phyloP scores from a whole-genome alignment of 2,888 invertebrate genomes.

The Odontocolon sp. region DNA sequence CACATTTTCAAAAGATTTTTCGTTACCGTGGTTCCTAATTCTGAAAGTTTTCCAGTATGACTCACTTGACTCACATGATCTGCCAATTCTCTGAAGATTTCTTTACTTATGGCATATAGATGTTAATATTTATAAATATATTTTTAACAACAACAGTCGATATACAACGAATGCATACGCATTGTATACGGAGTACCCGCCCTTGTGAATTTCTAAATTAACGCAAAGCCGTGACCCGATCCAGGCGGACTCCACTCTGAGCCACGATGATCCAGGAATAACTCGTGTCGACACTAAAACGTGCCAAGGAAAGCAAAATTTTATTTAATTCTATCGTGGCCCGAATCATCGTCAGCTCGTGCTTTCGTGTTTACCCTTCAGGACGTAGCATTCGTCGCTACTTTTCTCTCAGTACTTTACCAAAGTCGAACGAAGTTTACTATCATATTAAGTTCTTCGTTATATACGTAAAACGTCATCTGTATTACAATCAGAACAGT shows the following conservation, averaged over 20 bases:
- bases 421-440: too few relatives aligned
- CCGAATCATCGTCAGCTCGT: constrained; percentile 41
- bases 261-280: constrained; percentile 68
- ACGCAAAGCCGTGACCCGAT: constrained; percentile 65
- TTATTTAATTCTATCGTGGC: constrained; percentile 62
- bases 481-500: too few relatives aligned
- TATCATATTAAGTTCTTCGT: too few relatives aligned
- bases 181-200: constrained; percentile 8
- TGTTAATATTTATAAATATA: constrained; percentile 6
- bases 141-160: neutral
- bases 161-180: neutral
- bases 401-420: too few relatives aligned
- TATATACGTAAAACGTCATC: too few relatives aligned
- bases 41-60: constrained; percentile 42
- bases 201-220: constrained; percentile 61
- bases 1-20: constrained; percentile 41
- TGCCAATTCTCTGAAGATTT: neutral
- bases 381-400: neutral
- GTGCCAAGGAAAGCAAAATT: constrained; percentile 71
- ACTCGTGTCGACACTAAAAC: constrained; percentile 56
- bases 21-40: constrained; percentile 44
- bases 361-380: constrained; percentile 13
- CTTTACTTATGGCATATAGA: neutral
- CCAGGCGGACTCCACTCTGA: constrained; percentile 58
- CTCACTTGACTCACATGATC: neutral